Evolutionary conservation across 2,888 invertebrate species (phyloP), one percentile per base, ranked within the genome.

Genomic region (Coleophora flavipennella): DNA sequence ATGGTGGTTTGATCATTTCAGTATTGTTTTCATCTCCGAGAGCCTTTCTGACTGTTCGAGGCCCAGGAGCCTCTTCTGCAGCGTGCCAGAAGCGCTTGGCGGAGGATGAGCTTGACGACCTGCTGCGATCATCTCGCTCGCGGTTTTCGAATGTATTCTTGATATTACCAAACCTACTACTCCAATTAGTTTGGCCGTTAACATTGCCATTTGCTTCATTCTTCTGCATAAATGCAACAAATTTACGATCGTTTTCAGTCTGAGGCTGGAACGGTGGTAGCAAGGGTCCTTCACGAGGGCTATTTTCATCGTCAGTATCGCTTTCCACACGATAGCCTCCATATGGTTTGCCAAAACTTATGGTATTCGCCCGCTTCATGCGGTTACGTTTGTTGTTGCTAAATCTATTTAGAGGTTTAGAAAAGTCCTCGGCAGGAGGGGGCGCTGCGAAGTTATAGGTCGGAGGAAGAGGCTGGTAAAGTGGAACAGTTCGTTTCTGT

Each of bases 301-400:
- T 63, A n/a, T 20, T 20, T 8, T 83, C 84, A 25, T 85, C 85
- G 35, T 86, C 86, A 12, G 86, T 84, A 43, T 84, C 81, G 43
- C 65, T 68, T 46, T 81, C 78, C n/a, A 85, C 64, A 35, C 81
- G 76, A 59, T 88, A 87, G 13, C 85, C 84, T n/a, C 77, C 86
- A 14, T 72, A 86, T 0, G 90, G 88, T 57, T 92, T 92, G 0
- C 94, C 94, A 62, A 95, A 94, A 61, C 95, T 94, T 46, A 95
- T 93, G 1, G 95, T 95, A 54, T 95, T 95, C 3, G 95, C 94
- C 11, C 95, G 88, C 70, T 94, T 95, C 90, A 95, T 92, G 55
- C 91, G 89, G 14, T 90, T 81, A 60, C 92, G 93, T 53, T 91
- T 91, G 45, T 84, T 87, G 36, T 81, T 80, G 40, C 83, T 80